A percentile compares a stretch with the other conserved stretches of the same genome.
phyloP scores from a whole-genome alignment of 2,888 invertebrate species.

The Hedya salicella region DNA sequence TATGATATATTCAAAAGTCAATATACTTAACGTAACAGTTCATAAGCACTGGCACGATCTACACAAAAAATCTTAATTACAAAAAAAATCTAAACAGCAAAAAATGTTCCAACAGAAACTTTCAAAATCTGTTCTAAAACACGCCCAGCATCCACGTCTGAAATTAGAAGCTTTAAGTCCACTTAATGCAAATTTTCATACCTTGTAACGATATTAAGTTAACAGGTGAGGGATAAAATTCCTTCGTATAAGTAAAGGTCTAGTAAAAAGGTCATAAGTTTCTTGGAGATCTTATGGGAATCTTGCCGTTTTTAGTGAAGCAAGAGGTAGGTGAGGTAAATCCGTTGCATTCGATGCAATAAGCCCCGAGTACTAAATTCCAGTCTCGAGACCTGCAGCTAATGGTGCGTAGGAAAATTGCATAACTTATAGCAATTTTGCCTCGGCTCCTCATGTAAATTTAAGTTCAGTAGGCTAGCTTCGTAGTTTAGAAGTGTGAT shows the following conservation, averaged over 20 bases:
- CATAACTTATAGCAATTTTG: constrained; percentile 79
- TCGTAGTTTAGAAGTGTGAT: background rate
- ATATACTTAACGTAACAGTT: too few species aligned
- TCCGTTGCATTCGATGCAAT: constrained; percentile 67
- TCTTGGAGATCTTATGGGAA: background rate
- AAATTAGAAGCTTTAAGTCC: constrained; percentile 12
- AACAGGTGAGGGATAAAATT: constrained; percentile 17
- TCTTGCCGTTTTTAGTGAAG: constrained; percentile 35
- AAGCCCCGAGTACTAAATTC: constrained; percentile 68
- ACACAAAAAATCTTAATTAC: background rate
- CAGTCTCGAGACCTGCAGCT: constrained; percentile 64
- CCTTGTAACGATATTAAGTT: constrained; percentile 17
- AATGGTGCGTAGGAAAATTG: constrained; percentile 77
- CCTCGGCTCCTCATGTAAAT: constrained; percentile 59
- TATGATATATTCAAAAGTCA: too few species aligned
- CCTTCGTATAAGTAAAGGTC: background rate
- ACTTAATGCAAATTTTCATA: constrained; percentile 18
- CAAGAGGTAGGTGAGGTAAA: constrained; percentile 50
- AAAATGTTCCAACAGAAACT: background rate
- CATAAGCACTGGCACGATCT: too few species aligned
- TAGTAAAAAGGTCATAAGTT: background rate
- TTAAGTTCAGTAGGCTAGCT: constrained; percentile 29
- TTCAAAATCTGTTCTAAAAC: background rate
- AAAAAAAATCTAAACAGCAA: background rate
- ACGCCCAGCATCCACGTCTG: background rate